Conservation (phyloP, 2,888 invertebrate genomes). For the Orthosia gracilis region DNA sequence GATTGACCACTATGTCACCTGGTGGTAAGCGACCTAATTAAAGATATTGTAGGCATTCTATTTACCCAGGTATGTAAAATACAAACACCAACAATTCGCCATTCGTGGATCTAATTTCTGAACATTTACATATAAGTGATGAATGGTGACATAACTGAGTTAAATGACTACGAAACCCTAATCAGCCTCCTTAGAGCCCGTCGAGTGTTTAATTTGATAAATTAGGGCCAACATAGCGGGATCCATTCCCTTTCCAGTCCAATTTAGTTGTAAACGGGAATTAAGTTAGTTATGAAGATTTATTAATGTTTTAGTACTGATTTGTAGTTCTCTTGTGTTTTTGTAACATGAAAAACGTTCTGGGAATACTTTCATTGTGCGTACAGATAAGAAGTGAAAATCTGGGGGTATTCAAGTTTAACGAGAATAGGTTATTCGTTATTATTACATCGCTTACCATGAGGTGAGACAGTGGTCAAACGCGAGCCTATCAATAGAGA, state of each 20-base stretch:
- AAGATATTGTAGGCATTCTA: too few relatives aligned
- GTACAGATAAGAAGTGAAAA: too few relatives aligned
- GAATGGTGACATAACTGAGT: slow-evolving; percentile 9
- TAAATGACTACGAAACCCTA: slow-evolving; percentile 20
- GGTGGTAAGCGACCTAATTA: too few relatives aligned
- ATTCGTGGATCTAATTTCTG: neutral
- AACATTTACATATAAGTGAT: neutral
- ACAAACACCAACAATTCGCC: neutral
- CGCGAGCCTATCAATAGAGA: too few relatives aligned
- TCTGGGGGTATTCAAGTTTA: too few relatives aligned
- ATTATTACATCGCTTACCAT: too few relatives aligned
- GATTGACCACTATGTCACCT: too few relatives aligned
- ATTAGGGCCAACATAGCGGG: slow-evolving; percentile 35
- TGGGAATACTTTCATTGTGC: too few relatives aligned
- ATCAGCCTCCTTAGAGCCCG: slow-evolving; percentile 3
- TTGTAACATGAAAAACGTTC: too few relatives aligned
- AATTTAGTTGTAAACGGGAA: slow-evolving; percentile 29
- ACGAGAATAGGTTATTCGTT: too few relatives aligned
- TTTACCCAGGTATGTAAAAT: neutral
- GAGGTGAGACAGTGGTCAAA: too few relatives aligned
- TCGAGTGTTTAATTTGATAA: slow-evolving; percentile 49
- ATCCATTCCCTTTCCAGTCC: slow-evolving; percentile 24
- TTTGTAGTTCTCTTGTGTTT: slow-evolving; percentile 22
- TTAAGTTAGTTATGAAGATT: slow-evolving; percentile 44
- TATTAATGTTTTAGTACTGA: slow-evolving; percentile 44